Conservation (phyloP, 1,140 invertebrate genomes). For the Macrocentrus cingulum region DNA sequence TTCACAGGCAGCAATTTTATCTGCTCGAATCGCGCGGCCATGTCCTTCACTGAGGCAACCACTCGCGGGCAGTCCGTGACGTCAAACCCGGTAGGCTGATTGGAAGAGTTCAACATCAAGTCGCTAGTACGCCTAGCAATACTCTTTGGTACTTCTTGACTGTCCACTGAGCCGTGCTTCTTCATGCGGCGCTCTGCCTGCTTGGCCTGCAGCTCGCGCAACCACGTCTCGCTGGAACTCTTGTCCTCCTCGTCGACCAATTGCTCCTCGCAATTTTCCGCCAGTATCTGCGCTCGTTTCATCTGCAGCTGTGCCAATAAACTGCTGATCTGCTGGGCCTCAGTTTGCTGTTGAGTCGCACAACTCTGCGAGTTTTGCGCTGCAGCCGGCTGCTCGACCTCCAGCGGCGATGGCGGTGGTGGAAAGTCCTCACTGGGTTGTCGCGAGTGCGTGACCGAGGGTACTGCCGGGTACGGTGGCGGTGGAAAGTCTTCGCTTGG, state of each 20-base stretch:
- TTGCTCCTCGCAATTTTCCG: constrained; percentile 49
- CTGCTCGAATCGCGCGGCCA: constrained; percentile 82
- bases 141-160: constrained; percentile 44
- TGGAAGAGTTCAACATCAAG: constrained; percentile 45
- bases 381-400: constrained; percentile 59
- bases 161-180: constrained; percentile 49
- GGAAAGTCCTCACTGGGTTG: constrained; percentile 88
- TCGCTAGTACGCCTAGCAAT: constrained; percentile 51
- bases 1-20: constrained; percentile 50
- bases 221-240: constrained; percentile 66
- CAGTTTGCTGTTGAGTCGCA: constrained; percentile 35
- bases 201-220: constrained; percentile 77
- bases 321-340: constrained; percentile 58
- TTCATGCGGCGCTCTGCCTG: constrained; percentile 68
- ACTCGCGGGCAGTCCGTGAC: constrained; percentile 49
- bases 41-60: constrained; percentile 69
- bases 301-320: constrained; percentile 75
- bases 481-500: constrained; percentile 66
- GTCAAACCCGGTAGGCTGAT: constrained; percentile 36
- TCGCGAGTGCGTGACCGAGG: constrained; percentile 76
- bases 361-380: constrained; percentile 44
- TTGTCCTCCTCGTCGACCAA: constrained; percentile 48
- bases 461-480: constrained; percentile 76
- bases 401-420: constrained; percentile 78
- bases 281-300: constrained; percentile 72